Evolutionary conservation across 1,140 invertebrate genomes (phyloP).

Genomic region (Whitmania pigra): DNA sequence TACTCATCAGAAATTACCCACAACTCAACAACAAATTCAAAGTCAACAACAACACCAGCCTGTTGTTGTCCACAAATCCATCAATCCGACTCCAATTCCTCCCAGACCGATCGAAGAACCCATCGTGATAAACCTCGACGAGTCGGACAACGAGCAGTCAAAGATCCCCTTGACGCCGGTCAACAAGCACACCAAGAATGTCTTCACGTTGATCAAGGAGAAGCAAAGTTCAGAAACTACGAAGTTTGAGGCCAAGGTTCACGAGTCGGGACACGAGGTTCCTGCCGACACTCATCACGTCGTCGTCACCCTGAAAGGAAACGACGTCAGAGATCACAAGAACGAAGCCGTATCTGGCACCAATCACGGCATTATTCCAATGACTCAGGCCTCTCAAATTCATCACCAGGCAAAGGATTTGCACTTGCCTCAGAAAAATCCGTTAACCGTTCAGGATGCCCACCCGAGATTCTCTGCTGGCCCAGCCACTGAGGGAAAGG

Average conservation of each 20-base stretch:
- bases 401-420: too few species aligned
- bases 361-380: too few species aligned
- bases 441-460: too few species aligned
- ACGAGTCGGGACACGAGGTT: too few species aligned
- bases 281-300: too few species aligned
- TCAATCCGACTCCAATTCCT: conserved; percentile 3
- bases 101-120: not conserved
- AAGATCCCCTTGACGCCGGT: not conserved
- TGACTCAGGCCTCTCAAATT: too few species aligned
- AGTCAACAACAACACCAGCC: not conserved
- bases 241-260: not conserved
- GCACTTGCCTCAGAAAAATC: too few species aligned
- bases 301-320: too few species aligned
- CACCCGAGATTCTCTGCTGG: too few species aligned
- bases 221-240: not conserved
- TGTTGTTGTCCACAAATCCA: not conserved
- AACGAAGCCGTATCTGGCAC: too few species aligned
- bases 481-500: too few species aligned
- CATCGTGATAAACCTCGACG: conserved; percentile 4
- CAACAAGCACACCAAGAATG: conserved; percentile 1
- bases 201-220: not conserved
- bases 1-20: not conserved
- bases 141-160: not conserved
- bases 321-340: too few species aligned
- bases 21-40: not conserved